Percentiles rank a stretch among this genome's conserved stretches.
phyloP scores from a whole-genome alignment of 2,888 invertebrate species.

The Microplitis manilae region DNA sequence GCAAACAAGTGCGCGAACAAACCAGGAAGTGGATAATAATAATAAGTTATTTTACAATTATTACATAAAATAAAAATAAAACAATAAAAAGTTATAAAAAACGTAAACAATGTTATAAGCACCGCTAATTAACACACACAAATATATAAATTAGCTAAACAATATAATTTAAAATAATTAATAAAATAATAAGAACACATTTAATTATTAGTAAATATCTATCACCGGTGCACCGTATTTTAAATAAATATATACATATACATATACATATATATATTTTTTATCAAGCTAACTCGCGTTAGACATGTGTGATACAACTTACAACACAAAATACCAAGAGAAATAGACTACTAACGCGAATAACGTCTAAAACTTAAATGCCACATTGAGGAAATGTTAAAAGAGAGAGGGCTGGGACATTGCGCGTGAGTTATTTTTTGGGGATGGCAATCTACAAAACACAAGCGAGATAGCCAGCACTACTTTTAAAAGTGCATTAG shows the following conservation, averaged over 20 bases:
- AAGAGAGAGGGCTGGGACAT: constrained; percentile 47
- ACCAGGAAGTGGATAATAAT: neutral
- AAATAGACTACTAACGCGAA: constrained; percentile 43
- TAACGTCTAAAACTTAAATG: constrained; percentile 50
- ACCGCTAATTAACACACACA: too few relatives aligned
- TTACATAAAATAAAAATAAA: too few relatives aligned
- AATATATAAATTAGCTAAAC: too few relatives aligned
- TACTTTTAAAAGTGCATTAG: constrained; percentile 19
- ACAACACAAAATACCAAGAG: constrained; percentile 7
- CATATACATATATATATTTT: too few relatives aligned
- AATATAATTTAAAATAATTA: constrained; percentile 5
- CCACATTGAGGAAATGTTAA: constrained; percentile 50
- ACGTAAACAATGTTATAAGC: too few relatives aligned
- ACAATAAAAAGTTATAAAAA: too few relatives aligned
- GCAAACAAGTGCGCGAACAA: constrained; percentile 31
- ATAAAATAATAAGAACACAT: neutral
- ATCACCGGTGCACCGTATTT: too few relatives aligned
- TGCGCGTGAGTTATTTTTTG: constrained; percentile 41
- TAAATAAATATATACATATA: too few relatives aligned
- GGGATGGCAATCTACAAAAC: constrained; percentile 42
- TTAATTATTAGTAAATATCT: too few relatives aligned
- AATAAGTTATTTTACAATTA: neutral
- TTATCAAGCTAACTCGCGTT: neutral
- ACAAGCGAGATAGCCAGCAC: constrained; percentile 10
- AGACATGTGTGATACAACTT: neutral